Evolutionary conservation across 2,888 invertebrate species (phyloP), one percentile per base, ranked within the genome.

Genomic region (Drosophila greeni): DNA sequence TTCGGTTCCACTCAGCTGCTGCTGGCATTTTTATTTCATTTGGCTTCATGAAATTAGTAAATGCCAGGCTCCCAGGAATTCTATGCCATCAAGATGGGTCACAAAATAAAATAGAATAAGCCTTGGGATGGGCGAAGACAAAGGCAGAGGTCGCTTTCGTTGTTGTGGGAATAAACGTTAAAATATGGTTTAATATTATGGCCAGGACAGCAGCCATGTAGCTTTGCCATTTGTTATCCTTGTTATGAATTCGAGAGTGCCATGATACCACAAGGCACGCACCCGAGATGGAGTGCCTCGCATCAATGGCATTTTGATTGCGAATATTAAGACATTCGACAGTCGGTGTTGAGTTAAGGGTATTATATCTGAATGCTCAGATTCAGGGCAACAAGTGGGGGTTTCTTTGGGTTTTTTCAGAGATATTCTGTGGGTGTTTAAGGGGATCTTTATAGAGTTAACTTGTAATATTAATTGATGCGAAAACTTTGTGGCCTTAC

Each of bases 151-250:
- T 9, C 24, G 39, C 23, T n/a, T 20, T 39, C 43, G 56, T 65
- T 59, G 56, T 49, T 52, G 58, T 49, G 57, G 64, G 66, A 56
- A 72, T 69, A 73, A 76, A 79, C 75, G 82, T 76, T 70, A 74
- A 80, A 77, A 80, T 79, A 82, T 79, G 79, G 80, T 79, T 82
- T 82, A 61, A 74, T 80, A 75, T 79, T 82, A 82, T 74, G 80
- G 79, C 68, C 66, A 61, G 60, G 76, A 66, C 73, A 69, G 73
- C 64, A 74, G 69, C 53, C 80, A 79, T 79, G 77, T 79, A 76
- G 73, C 76, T 67, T 72, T 72, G 62, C 72, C 80, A 79, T 82
- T 79, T 79, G 80, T 78, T 78, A 79, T 82, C 74, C 74, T 76
- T 67, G 67, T 76, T 71, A 82, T 76, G 82, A 72, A 74, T 77